Evolutionary conservation across 2,888 invertebrate genomes (phyloP).

Genomic region (Oconnorella tubifera): DNA sequence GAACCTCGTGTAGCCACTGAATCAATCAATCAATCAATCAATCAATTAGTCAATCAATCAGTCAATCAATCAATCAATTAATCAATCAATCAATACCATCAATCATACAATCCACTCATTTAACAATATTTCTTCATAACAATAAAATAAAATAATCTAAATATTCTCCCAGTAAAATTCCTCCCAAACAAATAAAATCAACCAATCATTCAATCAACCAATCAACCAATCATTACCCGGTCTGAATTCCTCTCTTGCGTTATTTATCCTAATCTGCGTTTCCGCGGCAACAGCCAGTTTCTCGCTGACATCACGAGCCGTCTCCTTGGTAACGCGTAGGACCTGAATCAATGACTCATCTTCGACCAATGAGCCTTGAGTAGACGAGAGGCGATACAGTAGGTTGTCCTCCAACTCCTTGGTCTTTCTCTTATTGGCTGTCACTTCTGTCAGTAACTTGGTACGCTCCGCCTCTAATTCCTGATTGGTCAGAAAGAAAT

Average conservation of each 20-base stretch:
- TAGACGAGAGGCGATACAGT: constrained; percentile 83
- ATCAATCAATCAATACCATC: too few species aligned
- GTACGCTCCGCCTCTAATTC: constrained; percentile 92
- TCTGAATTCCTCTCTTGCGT: constrained; percentile 89
- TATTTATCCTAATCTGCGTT: constrained; percentile 88
- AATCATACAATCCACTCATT: neutral
- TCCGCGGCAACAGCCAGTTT: constrained; percentile 87
- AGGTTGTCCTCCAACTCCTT: constrained; percentile 91
- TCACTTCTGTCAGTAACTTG: constrained; percentile 87
- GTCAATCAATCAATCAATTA: too few species aligned
- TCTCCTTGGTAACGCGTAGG: constrained; percentile 49
- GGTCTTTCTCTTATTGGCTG: constrained; percentile 93
- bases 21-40: too few species aligned
- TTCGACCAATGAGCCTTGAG: constrained; percentile 88
- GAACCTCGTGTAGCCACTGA: constrained; percentile 86
- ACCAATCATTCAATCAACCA: too few species aligned
- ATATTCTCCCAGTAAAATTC: too few species aligned
- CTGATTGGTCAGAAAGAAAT: constrained; percentile 40
- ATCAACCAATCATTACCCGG: too few species aligned
- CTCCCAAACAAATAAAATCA: too few species aligned
- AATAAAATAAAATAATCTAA: too few species aligned
- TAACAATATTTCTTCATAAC: constrained; percentile 2
- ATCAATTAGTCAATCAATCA: too few species aligned
- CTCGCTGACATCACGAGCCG: constrained; percentile 87
- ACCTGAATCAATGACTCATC: constrained; percentile 83